Base-by-base conservation (phyloP, 1,140 invertebrate species). In the Anadara kagoshimensis region DNA sequence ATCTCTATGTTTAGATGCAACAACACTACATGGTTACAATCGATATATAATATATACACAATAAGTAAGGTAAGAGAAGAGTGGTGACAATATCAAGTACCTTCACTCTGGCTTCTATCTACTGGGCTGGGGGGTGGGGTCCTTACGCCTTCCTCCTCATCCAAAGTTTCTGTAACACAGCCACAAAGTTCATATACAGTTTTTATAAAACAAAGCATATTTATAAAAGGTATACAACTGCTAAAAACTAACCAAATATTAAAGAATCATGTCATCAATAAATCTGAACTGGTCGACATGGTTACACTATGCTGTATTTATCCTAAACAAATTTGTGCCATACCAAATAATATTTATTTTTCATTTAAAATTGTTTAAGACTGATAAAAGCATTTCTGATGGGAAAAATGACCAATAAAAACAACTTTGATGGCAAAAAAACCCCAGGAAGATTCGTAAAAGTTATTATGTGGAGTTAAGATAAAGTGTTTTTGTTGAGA, bases 91-190 rank as follows among this genome's bases (percentile, higher is more conserved):
- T 43, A 18, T 49, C 69, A 24, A 58, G 73, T 85, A 85, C 83
- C 83, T 83, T 75, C 16, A 45, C 71, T 63, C 53, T 73, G 36
- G n/a, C 54, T 56, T 75, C 78, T 80, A 56, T 85, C 85, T 57
- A 75, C 80, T 8, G 85, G 85, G 65, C 85, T 86, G 11, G 85
- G 85, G 45, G 85, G 85, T 64, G 85, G 85, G 59, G 85, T 85
- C 10, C 49, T 73, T 14, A 78, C 67, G 45, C 78, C 82, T 72
- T 84, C 83, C 22, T 83, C 81, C 26, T 74, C 76, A 14, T 11
- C 66, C n/a, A 49, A 49, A 49, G n/a, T n/a, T 1, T 18, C 14
- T 49, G 14, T 18, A 14, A 49, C 14, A 18, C 14, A 49, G 47
- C 47, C 47, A 14, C 14, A 49, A 18, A 49, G 11, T n/a, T 11